phyloP scores from a whole-genome alignment of 2,113 vertebrate species.

The Xiphophorus hellerii region DNA sequence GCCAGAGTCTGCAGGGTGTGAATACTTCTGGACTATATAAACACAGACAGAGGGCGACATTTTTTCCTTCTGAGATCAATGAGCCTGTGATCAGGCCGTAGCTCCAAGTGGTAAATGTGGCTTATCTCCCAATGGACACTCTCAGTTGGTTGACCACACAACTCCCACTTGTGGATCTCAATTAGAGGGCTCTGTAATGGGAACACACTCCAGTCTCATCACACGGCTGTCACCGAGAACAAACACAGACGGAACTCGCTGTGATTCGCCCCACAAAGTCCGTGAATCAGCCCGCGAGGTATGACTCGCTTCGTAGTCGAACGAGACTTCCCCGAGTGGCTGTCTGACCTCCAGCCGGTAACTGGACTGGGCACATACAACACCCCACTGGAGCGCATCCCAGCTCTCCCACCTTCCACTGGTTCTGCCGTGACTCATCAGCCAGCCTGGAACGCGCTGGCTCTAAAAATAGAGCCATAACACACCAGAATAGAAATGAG shows the following conservation, averaged over 20 bases:
- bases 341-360: constrained; percentile 20
- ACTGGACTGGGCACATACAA: constrained; percentile 9
- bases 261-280: constrained; percentile 26
- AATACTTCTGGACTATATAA: background rate
- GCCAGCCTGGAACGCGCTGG: constrained; percentile 16
- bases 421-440: constrained; percentile 58
- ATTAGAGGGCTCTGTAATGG: constrained; percentile 40
- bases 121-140: constrained; percentile 21
- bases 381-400: constrained; percentile 18
- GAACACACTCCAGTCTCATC: constrained; percentile 20
- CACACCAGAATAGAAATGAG: constrained; percentile 61
- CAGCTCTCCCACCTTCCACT: constrained; percentile 19
- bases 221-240: constrained; percentile 28
- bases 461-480: constrained; percentile 59
- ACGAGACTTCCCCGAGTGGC: constrained; percentile 9
- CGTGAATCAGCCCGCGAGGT: constrained; percentile 18
- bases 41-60: constrained; percentile 46
- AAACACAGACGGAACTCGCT: constrained; percentile 11
- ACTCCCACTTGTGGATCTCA: constrained; percentile 39
- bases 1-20: background rate
- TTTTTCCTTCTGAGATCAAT: constrained; percentile 71
- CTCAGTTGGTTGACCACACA: constrained; percentile 9
- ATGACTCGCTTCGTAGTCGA: constrained; percentile 18
- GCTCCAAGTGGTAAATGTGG: constrained; percentile 14
- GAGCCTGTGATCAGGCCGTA: constrained; percentile 42